Conservation (phyloP, 2,113 vertebrate species). For the Lophura nycthemera region DNA sequence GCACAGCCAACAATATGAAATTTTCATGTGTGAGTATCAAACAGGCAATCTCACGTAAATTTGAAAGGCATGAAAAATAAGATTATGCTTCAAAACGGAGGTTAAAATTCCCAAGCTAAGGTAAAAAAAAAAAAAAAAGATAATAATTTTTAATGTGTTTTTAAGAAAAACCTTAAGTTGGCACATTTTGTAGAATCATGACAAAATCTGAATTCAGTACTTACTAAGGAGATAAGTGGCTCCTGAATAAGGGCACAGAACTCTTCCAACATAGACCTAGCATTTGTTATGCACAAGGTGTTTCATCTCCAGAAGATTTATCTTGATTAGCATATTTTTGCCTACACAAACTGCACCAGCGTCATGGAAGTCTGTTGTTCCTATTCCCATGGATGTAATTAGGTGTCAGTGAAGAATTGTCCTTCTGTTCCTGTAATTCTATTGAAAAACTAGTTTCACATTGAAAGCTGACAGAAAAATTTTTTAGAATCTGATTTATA, state of each 20-base stretch:
- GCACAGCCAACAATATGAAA: slow-evolving; percentile 80
- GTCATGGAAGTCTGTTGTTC: background rate
- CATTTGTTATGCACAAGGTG: background rate
- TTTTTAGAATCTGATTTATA: background rate
- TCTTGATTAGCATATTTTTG: background rate
- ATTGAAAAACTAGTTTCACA: background rate
- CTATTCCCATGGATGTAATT: background rate
- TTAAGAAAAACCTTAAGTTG: too few species aligned
- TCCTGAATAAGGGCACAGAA: background rate
- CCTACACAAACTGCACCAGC: background rate
- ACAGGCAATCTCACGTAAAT: slow-evolving; percentile 58
- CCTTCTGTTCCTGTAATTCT: background rate
- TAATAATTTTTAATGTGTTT: background rate
- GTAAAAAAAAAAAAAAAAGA: background rate
- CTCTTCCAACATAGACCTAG: background rate
- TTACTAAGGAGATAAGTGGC: background rate
- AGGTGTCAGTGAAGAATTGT: background rate
- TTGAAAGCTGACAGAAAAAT: background rate
- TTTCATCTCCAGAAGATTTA: background rate
- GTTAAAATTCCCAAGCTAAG: slow-evolving; percentile 38
- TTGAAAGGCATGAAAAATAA: slow-evolving; percentile 74
- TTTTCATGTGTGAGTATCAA: slow-evolving; percentile 80
- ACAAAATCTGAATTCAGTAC: slow-evolving; percentile 2
- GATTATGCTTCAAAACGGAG: slow-evolving; percentile 50
- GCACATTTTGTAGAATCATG: background rate